phyloP scores from a whole-genome alignment of 2,113 vertebrate species.

The Pangasianodon gigas region DNA sequence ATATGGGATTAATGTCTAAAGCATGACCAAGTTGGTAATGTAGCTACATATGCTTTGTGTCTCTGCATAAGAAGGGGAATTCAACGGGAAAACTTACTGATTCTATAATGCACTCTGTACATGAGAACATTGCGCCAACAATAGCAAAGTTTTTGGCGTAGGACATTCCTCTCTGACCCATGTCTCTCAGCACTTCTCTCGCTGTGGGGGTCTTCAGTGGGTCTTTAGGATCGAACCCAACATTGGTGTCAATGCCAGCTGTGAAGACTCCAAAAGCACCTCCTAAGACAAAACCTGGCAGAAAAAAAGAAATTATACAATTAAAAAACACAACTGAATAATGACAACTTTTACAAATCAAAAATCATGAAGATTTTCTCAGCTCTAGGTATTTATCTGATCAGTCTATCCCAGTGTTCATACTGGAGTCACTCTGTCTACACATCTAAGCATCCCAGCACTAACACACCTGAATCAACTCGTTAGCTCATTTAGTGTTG shows the following conservation, averaged over 20 bases:
- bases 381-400: neutral
- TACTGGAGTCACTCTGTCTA: neutral
- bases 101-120: constrained; percentile 94
- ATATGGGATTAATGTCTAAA: neutral
- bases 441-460: neutral
- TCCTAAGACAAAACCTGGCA: constrained; percentile 89
- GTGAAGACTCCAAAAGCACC: constrained; percentile 97
- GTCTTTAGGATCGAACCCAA: constrained; percentile 95
- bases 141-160: constrained; percentile 99
- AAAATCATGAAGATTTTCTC: neutral
- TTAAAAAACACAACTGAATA: neutral
- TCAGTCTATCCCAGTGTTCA: neutral
- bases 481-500: neutral
- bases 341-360: neutral
- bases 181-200: constrained; percentile 93
- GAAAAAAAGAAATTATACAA: neutral
- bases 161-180: constrained; percentile 96
- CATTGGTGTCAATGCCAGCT: constrained; percentile 94
- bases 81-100: constrained; percentile 77
- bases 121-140: constrained; percentile 97
- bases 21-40: neutral
- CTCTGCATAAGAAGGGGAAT: neutral
- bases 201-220: constrained; percentile 89
- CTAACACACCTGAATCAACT: neutral
- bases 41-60: neutral